A percentile compares a stretch with the other conserved stretches of the same genome.
Conservation (phyloP, 2,113 vertebrate genomes). For the Zapus hudsonius region DNA sequence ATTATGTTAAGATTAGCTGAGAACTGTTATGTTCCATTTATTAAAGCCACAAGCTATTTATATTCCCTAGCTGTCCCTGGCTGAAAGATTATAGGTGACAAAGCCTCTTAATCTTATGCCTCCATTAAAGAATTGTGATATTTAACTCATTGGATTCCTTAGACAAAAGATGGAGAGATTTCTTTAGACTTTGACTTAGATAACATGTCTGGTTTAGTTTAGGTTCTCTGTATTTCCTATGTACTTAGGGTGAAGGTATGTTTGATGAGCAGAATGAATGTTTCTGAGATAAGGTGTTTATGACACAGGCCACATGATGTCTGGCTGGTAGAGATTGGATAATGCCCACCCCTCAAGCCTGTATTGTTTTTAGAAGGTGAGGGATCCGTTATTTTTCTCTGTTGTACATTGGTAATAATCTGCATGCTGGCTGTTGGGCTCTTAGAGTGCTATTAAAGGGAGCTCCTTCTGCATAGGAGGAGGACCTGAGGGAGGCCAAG, state of each 20-base stretch:
- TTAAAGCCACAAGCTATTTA: conserved; percentile 7
- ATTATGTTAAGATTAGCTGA: conserved; percentile 24
- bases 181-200: conserved; percentile 8
- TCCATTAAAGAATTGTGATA: conserved; percentile 23
- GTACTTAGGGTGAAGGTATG: neutral
- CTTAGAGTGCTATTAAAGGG: neutral
- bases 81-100: conserved; percentile 25
- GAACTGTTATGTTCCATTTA: neutral
- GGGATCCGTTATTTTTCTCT: neutral
- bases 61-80: conserved; percentile 23
- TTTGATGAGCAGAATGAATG: neutral
- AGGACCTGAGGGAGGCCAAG: neutral
- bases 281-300: conserved; percentile 13
- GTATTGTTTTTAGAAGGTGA: neutral
- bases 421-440: neutral
- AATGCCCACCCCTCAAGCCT: neutral
- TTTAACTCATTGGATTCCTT: conserved; percentile 38
- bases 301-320: neutral
- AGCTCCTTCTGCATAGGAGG: neutral
- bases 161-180: neutral
- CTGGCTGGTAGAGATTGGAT: neutral
- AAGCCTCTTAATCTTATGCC: conserved; percentile 6
- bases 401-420: neutral
- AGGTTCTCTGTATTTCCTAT: neutral
- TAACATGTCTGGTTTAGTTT: conserved; percentile 5